phyloP scores from a whole-genome alignment of 2,113 vertebrate genomes.

The Microtus oregoni region DNA sequence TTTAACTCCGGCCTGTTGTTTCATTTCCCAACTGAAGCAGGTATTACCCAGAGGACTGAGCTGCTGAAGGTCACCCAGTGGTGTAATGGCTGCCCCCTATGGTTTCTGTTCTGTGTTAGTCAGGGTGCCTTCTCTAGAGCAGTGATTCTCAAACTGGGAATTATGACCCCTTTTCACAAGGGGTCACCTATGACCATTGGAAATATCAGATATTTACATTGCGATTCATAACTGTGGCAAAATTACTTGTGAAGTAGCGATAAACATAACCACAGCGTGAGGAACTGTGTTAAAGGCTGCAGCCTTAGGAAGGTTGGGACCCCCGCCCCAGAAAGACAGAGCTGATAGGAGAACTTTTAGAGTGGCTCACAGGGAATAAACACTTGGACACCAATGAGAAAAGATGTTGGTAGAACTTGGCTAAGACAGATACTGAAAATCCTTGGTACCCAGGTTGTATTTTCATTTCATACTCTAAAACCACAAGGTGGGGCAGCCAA shows the following conservation, averaged over 20 bases:
- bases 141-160: not conserved
- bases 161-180: not conserved
- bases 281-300: not conserved
- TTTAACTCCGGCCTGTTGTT: not conserved
- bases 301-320: not conserved
- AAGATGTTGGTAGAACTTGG: not conserved
- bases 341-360: not conserved
- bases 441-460: not conserved
- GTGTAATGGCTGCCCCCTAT: not conserved
- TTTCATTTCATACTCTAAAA: not conserved
- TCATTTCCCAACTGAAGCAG: slow-evolving; percentile 15
- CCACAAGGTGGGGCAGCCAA: not conserved
- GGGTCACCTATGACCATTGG: too few species aligned
- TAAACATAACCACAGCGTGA: not conserved
- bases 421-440: not conserved
- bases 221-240: not conserved
- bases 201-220: not conserved
- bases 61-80: not conserved
- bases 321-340: not conserved
- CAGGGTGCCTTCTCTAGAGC: not conserved
- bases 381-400: not conserved
- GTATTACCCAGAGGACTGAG: not conserved
- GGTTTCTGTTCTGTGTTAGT: not conserved
- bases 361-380: not conserved
- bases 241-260: not conserved